Base-by-base conservation (phyloP, 2,888 invertebrate genomes). In the Dasypogon diadema region DNA sequence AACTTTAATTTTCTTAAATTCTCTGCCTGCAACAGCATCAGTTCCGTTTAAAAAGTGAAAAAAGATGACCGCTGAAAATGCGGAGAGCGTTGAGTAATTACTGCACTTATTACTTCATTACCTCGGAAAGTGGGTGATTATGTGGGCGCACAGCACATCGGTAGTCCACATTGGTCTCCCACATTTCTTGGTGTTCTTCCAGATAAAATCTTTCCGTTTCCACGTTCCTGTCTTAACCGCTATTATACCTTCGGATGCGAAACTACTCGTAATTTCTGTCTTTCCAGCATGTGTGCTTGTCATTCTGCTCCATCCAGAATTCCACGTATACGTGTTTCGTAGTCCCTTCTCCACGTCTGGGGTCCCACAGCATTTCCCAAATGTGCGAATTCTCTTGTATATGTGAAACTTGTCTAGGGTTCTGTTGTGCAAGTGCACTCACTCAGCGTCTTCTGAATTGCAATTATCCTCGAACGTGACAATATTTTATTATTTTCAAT, bases 401-500 rank as follows among this genome's bases (percentile, higher is more conserved):
- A 14, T 56, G 30, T 56, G 56, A 14, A 26, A 24, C 18, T 16
- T 24, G 70, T 18, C 18, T 24, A 46, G 51, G 30, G 30, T 56
- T n/a, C 8, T 12, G 21, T 30, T 30, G 24, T 63, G 73, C 56
- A 76, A 76, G 76, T 76, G 76, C 74, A 76, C 74, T 76, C 74
- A 76, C 74, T 76, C 74, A 77, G 56, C 74, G 76, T 77, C 76
- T 63, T 75, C 75, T 54, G 76, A 77, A 77, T 78, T 77, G 76
- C 80, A 81, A 80, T 80, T 80, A 81, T 77, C 78, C 77, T 65
- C 55, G 78, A 79, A 80, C 80, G 80, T 80, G 80, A 80, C 80
- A 79, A 81, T 80, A 80, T 80, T 80, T 81, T 80, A 80, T 80
- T 80, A 80, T 80, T 80, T 81, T 80, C 79, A 79, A 80, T 80